phyloP scores from a whole-genome alignment of 92 coral and sea anemone species.

The Siderastrea siderea region DNA sequence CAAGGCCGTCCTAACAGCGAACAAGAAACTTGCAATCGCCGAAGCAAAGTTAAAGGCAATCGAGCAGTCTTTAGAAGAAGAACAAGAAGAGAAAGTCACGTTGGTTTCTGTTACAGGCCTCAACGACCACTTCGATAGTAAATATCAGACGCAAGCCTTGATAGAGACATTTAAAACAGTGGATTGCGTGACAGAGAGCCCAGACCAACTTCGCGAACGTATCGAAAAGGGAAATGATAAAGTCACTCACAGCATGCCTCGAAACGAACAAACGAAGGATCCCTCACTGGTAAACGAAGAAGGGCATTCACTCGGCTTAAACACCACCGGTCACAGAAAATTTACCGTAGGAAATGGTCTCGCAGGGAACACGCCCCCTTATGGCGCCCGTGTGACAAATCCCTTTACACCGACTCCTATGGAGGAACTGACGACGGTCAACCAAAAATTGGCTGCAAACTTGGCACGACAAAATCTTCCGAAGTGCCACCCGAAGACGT shows the following conservation, averaged over 20 bases:
- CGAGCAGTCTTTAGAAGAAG: background rate
- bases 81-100: background rate
- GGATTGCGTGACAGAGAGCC: background rate
- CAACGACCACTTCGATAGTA: background rate
- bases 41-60: background rate
- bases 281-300: too few relatives aligned
- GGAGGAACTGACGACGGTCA: background rate
- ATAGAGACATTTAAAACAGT: background rate
- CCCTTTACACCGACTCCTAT: too few relatives aligned
- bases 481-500: background rate
- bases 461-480: background rate
- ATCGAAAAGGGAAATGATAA: too few relatives aligned
- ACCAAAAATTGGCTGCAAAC: background rate
- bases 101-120: background rate
- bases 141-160: background rate
- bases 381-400: too few relatives aligned
- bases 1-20: background rate
- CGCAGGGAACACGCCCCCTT: too few relatives aligned
- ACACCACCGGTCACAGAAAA: too few relatives aligned
- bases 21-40: background rate
- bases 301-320: too few relatives aligned
- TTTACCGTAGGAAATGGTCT: too few relatives aligned
- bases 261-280: too few relatives aligned
- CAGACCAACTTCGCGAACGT: background rate
- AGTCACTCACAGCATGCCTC: too few relatives aligned